Evolutionary conservation across 2,888 invertebrate species (phyloP), one percentile per base, ranked within the genome.

Genomic region (Athrips mouffetella): DNA sequence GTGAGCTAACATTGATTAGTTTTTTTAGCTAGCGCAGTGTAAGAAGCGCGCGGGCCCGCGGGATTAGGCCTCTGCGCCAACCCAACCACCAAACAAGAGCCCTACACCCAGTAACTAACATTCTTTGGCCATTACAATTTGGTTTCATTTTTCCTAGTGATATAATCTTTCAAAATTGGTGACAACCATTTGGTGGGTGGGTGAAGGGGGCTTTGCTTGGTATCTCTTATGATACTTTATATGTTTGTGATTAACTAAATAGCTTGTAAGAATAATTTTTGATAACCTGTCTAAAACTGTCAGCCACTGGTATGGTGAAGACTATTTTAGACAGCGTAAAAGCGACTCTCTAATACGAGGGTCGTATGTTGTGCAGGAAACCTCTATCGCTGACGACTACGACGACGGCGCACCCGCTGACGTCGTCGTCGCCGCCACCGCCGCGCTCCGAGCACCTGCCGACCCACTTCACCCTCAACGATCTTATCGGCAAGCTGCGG

Each of bases 181-280:
- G 55, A 23, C 70, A 62, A 68, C 63, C 63, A 77, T 87, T 89
- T 89, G 89, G 89, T 89, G 89, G 89, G 81, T 89, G 89, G 89
- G 89, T 87, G 87, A 84, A 86, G 83, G 88, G 86, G 89, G 89
- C 89, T 89, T 89, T 88, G 89, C 89, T 89, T 89, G 89, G 89
- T 89, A 89, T 89, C 89, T 89, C 89, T 78, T 70, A 64, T 8
- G 37, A 47, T 47, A 39, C 40, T 29, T 20, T 47, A 39, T 30
- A 45, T 45, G 35, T 35, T 25, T 35, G 23, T 33, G 20, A 15
- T 35, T 8, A 27, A 31, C 47, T 35, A 47, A 27, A 41, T 4
- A 33, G 7, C 10, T 5, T 8, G 21, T 44, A 31, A n/a, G 3
- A 16, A 16, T 37, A 6, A 20, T 4, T 29, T 42, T 25, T 3